A percentile compares a stretch with the other conserved stretches of the same genome.
Evolutionary conservation across 2,888 invertebrate species (phyloP).

Genomic region (Dendrolimus houi): DNA sequence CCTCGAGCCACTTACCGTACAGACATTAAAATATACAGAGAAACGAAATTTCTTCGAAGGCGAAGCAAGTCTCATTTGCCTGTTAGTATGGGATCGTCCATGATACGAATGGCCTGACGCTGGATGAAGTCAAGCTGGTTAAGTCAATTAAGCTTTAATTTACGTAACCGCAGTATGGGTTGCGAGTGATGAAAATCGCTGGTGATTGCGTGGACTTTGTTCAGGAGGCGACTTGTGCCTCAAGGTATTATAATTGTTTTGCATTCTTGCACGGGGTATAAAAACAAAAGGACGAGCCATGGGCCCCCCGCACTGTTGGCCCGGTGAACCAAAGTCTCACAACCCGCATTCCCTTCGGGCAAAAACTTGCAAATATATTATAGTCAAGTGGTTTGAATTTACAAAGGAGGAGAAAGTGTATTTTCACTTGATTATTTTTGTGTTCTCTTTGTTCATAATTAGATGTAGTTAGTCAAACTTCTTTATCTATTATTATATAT

Average conservation of each 20-base stretch:
- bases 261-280: conserved; percentile 72
- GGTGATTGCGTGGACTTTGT: conserved; percentile 55
- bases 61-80: no score
- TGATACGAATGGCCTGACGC: no score
- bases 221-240: conserved; percentile 63
- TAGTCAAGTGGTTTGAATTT: conserved; percentile 35
- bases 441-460: no score
- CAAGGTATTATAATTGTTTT: conserved; percentile 74
- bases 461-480: no score
- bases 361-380: conserved; percentile 67
- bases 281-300: conserved; percentile 65
- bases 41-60: no score
- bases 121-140: no score
- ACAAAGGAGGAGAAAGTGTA: not conserved
- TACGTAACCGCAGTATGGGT: conserved; percentile 58
- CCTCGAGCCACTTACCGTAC: no score
- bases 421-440: no score
- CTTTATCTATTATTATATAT: no score
- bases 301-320: conserved; percentile 62
- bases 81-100: no score
- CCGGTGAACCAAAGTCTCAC: conserved; percentile 70
- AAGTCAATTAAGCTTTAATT: conserved; percentile 43
- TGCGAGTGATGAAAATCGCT: conserved; percentile 47
- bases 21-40: no score
- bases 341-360: conserved; percentile 66